Percentiles rank a stretch among this genome's conserved stretches.
Conservation (phyloP, 1,140 invertebrate genomes). For the Lasaia peninsularis region DNA sequence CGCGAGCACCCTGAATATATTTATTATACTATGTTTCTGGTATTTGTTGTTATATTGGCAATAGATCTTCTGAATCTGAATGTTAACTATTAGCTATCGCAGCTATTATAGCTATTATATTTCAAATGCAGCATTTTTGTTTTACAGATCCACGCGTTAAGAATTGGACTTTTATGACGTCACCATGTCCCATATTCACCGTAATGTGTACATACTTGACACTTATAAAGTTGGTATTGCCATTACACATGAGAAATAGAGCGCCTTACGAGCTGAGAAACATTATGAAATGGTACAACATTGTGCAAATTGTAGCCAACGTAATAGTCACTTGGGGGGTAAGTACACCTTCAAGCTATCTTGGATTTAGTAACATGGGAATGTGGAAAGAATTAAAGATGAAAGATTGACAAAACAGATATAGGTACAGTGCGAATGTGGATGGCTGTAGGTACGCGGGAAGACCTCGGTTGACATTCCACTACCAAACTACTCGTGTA, state of each 20-base stretch:
- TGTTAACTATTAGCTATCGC: too few species aligned
- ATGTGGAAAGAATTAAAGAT: neutral
- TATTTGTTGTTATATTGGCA: too few species aligned
- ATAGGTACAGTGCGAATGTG: too few species aligned
- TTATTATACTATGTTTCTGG: too few species aligned
- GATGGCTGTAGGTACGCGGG: too few species aligned
- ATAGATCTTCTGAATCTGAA: too few species aligned
- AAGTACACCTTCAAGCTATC: conserved; percentile 34
- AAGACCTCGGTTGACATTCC: too few species aligned
- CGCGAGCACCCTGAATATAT: too few species aligned
- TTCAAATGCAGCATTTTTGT: neutral
- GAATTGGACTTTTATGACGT: conserved; percentile 78
- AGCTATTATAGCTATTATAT: neutral
- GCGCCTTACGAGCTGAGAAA: conserved; percentile 48
- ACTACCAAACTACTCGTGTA: too few species aligned
- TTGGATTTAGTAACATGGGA: too few species aligned
- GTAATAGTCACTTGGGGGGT: conserved; percentile 62
- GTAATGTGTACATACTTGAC: conserved; percentile 82
- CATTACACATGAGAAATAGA: conserved; percentile 69
- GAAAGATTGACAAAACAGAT: neutral
- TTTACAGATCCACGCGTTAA: conserved; percentile 79
- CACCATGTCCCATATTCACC: conserved; percentile 70
- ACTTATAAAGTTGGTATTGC: conserved; percentile 81
- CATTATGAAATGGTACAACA: conserved; percentile 67
- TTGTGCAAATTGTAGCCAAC: conserved; percentile 64